Conservation (phyloP, 2,113 vertebrate species). For the Thalassoma bifasciatum region DNA sequence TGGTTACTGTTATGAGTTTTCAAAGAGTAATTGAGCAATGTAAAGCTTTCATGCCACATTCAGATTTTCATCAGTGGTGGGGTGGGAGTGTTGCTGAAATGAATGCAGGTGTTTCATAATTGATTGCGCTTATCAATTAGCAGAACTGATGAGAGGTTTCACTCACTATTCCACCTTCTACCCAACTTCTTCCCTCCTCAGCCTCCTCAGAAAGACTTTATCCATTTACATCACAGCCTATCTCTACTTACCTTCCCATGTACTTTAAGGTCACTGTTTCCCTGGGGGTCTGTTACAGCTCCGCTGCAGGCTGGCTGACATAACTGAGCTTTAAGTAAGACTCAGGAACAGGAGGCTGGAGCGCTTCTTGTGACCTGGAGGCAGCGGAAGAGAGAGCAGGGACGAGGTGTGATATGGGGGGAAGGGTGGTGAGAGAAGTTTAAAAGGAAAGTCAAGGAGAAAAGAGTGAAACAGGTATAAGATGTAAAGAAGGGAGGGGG, state of each 20-base stretch:
- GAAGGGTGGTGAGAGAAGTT: not conserved
- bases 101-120: too few species aligned
- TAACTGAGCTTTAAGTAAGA: constrained; percentile 71
- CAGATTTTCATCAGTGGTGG: too few species aligned
- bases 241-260: constrained; percentile 34
- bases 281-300: constrained; percentile 52
- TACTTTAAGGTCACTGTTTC: constrained; percentile 59
- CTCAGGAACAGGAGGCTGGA: constrained; percentile 52
- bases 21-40: too few species aligned
- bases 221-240: constrained; percentile 30
- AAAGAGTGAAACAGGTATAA: constrained; percentile 29
- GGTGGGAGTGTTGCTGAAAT: too few species aligned
- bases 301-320: constrained; percentile 54
- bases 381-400: constrained; percentile 9
- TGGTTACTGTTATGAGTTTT: too few species aligned
- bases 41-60: too few species aligned
- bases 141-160: too few species aligned
- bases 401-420: not conserved
- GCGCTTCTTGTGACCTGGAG: constrained; percentile 49
- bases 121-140: too few species aligned
- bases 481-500: constrained; percentile 17
- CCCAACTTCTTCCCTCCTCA: not conserved
- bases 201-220: constrained; percentile 1
- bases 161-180: not conserved
- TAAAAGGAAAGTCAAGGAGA: constrained; percentile 48